Evolutionary conservation across 2,113 vertebrate species (phyloP).

Genomic region (Chaetops frenatus): DNA sequence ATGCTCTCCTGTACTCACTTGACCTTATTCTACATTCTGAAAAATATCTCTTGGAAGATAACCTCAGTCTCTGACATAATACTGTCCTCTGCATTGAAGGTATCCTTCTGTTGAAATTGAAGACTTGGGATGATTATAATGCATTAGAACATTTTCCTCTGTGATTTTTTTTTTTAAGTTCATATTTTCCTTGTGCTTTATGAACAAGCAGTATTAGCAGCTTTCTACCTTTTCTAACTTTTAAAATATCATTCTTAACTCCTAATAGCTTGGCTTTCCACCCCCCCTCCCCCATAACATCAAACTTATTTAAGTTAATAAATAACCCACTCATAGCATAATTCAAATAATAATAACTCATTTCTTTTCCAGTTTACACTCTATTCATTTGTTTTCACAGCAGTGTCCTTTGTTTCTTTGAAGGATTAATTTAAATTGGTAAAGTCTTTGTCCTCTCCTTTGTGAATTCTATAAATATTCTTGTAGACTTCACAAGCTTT

Average conservation of each 20-base stretch:
- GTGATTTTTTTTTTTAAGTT: neutral
- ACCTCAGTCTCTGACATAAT: neutral
- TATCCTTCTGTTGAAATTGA: neutral
- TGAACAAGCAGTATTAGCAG: neutral
- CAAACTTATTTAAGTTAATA: neutral
- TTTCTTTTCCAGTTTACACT: neutral
- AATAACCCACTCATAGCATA: neutral
- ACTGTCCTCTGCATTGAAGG: neutral
- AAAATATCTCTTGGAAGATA: conserved; percentile 4
- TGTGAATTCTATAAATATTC: neutral
- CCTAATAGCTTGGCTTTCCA: neutral
- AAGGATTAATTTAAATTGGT: neutral
- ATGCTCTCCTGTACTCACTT: neutral
- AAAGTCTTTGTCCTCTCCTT: neutral
- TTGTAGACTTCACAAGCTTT: neutral
- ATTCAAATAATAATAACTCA: no score
- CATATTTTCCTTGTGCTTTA: neutral
- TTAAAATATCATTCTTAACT: neutral
- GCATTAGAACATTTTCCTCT: neutral
- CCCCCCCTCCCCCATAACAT: accelerated
- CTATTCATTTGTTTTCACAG: neutral
- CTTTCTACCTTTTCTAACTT: neutral
- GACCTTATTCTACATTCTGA: conserved; percentile 20
- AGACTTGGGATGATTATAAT: neutral
- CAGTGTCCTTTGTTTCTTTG: neutral